Percentiles rank a stretch among this genome's conserved stretches.
phyloP scores from a whole-genome alignment of 2,113 vertebrate species.

The Centropus unirufus region DNA sequence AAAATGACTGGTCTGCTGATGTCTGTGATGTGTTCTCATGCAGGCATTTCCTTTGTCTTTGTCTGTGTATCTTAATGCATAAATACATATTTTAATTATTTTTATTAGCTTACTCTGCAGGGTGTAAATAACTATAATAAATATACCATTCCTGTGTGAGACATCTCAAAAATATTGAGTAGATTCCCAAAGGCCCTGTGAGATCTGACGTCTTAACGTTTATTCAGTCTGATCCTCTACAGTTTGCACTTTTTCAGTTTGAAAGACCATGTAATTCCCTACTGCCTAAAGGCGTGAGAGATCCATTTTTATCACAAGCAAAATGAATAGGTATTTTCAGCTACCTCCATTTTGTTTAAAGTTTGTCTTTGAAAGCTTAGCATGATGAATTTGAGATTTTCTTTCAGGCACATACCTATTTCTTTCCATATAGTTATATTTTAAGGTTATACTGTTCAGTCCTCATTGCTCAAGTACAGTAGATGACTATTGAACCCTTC shows the following conservation, averaged over 20 bases:
- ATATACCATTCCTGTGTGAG: neutral
- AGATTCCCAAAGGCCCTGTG: neutral
- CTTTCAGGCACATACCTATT: constrained; percentile 2
- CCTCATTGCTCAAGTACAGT: neutral
- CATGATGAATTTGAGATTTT: constrained; percentile 48
- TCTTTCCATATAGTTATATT: constrained; percentile 33
- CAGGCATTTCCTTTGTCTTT: neutral
- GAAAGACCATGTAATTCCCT: constrained; percentile 44
- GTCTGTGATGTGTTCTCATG: neutral
- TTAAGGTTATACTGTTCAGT: constrained; percentile 19
- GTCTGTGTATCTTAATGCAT: neutral
- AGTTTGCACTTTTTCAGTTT: constrained; percentile 14
- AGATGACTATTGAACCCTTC: constrained; percentile 23
- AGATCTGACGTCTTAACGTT: constrained; percentile 41
- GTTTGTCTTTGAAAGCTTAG: constrained; percentile 54
- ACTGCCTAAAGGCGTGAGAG: constrained; percentile 41
- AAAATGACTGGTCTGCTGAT: neutral
- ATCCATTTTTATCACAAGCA: constrained; percentile 48
- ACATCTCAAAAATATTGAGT: constrained; percentile 23
- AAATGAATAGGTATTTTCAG: constrained; percentile 66
- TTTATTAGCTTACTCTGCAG: constrained; percentile 24
- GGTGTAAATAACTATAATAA: constrained; percentile 26
- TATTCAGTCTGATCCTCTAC: constrained; percentile 49
- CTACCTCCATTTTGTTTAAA: constrained; percentile 60
- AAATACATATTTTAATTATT: neutral